Percentiles rank a stretch among this genome's conserved stretches.
Conservation (phyloP, 1,140 invertebrate genomes). For the Pseudomyrmex cubaensis region DNA sequence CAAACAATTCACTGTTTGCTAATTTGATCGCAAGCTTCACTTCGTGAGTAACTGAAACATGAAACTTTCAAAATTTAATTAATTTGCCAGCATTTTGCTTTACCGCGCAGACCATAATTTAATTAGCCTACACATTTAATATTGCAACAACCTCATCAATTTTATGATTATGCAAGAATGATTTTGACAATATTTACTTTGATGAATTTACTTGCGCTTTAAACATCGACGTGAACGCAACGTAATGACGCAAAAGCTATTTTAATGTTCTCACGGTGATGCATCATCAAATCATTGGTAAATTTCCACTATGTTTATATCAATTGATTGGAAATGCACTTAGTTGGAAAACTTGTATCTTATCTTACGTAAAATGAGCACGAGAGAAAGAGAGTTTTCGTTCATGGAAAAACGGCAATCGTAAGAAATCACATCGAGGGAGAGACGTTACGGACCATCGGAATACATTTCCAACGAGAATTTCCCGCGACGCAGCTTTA, state of each 20-base stretch:
- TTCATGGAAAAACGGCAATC: conserved; percentile 29
- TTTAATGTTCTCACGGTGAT: neutral
- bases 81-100: conserved; percentile 35
- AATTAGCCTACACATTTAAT: conserved; percentile 39
- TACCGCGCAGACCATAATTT: conserved; percentile 30
- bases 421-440: conserved; percentile 7
- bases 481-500: conserved; percentile 54
- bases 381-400: neutral
- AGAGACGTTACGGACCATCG: neutral
- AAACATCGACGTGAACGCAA: conserved; percentile 18
- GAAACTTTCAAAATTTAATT: conserved; percentile 33
- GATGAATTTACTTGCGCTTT: conserved; percentile 19
- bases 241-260: conserved; percentile 15
- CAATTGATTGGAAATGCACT: neutral
- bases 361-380: neutral
- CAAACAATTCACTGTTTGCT: neutral
- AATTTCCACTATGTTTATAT: neutral
- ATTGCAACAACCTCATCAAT: conserved; percentile 29
- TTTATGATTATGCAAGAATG: conserved; percentile 34
- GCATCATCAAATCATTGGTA: neutral
- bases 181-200: conserved; percentile 53
- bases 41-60: neutral
- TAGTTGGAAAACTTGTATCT: neutral
- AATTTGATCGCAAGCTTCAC: conserved; percentile 7
- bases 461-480: conserved; percentile 39